Evolutionary conservation across 2,888 invertebrate genomes (phyloP).

Genomic region (Dasypolia templi): DNA sequence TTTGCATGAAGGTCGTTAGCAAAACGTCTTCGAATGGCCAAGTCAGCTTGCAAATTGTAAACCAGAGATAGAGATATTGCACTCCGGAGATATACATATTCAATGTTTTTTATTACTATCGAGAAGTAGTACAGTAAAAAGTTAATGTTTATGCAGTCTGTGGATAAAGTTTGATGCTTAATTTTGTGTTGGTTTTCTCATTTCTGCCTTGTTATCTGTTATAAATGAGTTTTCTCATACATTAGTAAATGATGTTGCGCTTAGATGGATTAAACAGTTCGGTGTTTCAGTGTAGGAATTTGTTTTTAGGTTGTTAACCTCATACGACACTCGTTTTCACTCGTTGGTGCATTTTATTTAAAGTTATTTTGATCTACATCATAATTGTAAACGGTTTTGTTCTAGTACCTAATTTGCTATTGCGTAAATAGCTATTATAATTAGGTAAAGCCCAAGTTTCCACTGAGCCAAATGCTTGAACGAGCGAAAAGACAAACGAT

Average conservation of each 20-base stretch:
- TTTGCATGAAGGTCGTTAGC: conserved; percentile 45
- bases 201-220: conserved; percentile 4
- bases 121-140: conserved; percentile 3
- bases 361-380: background rate
- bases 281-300: background rate
- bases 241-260: background rate
- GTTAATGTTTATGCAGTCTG: conserved; percentile 2
- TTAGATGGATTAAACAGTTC: background rate
- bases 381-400: background rate
- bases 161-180: background rate
- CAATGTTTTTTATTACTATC: conserved; percentile 29
- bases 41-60: conserved; percentile 37
- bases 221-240: conserved; percentile 19
- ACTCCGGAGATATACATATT: conserved; percentile 19
- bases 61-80: conserved; percentile 14
- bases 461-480: background rate
- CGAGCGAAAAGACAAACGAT: background rate
- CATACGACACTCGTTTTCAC: too few relatives aligned
- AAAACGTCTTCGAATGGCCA: conserved; percentile 9
- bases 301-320: background rate
- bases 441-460: background rate
- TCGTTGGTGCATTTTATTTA: background rate
- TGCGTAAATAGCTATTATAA: background rate
- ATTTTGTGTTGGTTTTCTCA: conserved; percentile 12
- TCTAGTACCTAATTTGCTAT: background rate